These are phyloP conservation scores for Pachyuromys duprasi DNA, from an alignment of 2,797 vertebrate species.

Conservation along the genomic window DNA sequence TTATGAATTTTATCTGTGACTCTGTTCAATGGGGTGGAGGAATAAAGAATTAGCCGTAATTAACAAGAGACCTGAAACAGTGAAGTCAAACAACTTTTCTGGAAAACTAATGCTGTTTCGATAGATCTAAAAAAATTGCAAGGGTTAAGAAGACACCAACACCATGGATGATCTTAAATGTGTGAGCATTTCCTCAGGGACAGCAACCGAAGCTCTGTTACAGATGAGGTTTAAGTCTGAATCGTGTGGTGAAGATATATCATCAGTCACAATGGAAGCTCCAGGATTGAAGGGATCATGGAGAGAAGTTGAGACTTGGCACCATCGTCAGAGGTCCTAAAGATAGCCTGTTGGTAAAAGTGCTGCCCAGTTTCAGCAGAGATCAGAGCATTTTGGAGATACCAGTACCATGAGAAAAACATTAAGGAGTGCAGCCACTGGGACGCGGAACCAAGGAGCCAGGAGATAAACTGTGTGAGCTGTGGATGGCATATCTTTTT, in stretches of 20 bases:
- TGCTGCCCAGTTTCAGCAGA: not conserved
- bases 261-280: not conserved
- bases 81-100: not conserved
- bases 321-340: not conserved
- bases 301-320: not conserved
- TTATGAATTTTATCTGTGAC: not conserved
- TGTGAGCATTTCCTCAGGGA: not conserved
- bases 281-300: not conserved
- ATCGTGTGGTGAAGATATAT: not conserved
- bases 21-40: no score
- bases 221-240: no score
- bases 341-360: not conserved
- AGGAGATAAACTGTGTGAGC: no score
- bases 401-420: not conserved
- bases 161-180: not conserved
- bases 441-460: not conserved
- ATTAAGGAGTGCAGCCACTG: not conserved
- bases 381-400: not conserved
- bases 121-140: not conserved
- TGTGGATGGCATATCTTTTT: not conserved
- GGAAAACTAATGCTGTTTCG: not conserved
- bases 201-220: no score
- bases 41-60: not conserved
- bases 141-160: not conserved
- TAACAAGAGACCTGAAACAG: not conserved